phyloP scores from a whole-genome alignment of 2,888 invertebrate species.

The Tridacna gigas region DNA sequence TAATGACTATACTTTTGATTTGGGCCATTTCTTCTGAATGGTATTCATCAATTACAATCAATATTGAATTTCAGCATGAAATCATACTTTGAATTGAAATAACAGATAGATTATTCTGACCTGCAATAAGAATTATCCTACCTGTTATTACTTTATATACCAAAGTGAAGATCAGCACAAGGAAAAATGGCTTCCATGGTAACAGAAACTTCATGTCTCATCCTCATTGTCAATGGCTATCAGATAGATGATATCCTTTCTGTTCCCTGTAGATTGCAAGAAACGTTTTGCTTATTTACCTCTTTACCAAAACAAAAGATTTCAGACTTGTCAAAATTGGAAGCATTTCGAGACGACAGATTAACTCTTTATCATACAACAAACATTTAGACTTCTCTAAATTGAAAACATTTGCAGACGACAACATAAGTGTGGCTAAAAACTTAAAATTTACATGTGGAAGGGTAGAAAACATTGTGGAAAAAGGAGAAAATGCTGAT shows the following conservation, averaged over 20 bases:
- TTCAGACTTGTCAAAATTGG: neutral
- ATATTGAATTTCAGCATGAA: neutral
- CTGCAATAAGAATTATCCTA: neutral
- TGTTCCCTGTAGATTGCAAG: neutral
- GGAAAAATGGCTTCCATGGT: neutral
- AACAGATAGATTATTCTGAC: too few relatives aligned
- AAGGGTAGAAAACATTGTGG: too few relatives aligned
- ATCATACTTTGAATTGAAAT: too few relatives aligned
- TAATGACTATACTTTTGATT: neutral
- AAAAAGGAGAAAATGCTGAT: too few relatives aligned
- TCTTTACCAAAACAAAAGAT: neutral
- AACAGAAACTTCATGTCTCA: constrained; percentile 8
- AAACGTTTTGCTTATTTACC: neutral
- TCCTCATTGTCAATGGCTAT: neutral
- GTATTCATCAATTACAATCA: neutral
- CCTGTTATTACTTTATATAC: neutral
- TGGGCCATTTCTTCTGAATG: neutral
- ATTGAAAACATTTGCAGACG: neutral
- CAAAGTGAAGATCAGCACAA: neutral
- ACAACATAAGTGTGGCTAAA: too few relatives aligned
- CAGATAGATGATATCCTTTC: neutral
- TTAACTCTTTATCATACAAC: neutral
- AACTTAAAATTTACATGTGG: too few relatives aligned
- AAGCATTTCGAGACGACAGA: neutral
- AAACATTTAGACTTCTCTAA: neutral